Conservation (phyloP, 2,113 vertebrate species). For the Origma solitaria region DNA sequence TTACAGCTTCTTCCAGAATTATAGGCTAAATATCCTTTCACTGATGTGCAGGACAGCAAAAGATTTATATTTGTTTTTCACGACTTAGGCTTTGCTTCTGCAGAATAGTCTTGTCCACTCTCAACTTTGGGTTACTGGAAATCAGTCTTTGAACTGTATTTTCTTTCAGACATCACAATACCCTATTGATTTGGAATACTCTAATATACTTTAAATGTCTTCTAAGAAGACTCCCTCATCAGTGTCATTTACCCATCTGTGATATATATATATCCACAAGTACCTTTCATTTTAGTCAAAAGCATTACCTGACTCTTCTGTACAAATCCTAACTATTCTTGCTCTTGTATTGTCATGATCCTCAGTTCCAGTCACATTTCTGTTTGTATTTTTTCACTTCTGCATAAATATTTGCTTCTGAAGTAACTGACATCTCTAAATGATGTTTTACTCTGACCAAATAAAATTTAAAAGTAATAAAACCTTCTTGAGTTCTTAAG, state of each 20-base stretch:
- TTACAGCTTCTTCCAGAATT: background rate
- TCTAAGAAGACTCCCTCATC: background rate
- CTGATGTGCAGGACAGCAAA: background rate
- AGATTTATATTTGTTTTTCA: background rate
- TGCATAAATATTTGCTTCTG: background rate
- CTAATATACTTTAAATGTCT: background rate
- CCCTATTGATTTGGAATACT: background rate
- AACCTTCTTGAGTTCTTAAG: background rate
- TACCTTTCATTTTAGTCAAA: background rate
- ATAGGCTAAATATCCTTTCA: background rate
- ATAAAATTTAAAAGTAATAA: background rate
- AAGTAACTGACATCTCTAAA: background rate
- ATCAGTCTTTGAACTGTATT: background rate
- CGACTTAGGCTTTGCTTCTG: background rate
- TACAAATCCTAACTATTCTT: background rate
- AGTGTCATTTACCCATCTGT: background rate
- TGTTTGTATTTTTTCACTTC: background rate
- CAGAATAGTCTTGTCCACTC: background rate
- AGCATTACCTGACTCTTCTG: background rate
- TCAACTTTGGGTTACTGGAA: background rate
- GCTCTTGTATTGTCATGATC: background rate
- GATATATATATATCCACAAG: background rate
- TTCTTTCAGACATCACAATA: background rate
- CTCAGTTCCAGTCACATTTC: background rate
- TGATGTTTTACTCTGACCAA: background rate